Base-by-base conservation (phyloP, 2,113 vertebrate genomes). In the Gobiocypris rarus region DNA sequence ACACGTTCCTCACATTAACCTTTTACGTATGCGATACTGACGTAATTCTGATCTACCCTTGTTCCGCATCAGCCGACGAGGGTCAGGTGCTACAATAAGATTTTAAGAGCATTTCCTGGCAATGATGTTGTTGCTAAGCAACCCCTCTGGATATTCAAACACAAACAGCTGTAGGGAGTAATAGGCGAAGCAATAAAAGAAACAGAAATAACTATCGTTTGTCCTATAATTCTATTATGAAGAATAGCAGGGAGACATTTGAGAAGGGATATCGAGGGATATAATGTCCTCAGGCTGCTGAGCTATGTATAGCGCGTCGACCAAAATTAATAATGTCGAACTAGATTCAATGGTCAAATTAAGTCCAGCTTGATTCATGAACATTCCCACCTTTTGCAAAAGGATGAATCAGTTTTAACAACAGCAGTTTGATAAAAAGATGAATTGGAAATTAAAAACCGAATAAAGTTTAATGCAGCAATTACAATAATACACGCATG, bases 401-500 rank as follows among this genome's bases (percentile, higher is more conserved):
- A 58, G 4, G 31, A 59, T 61, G n/a, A 61, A 50, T 45, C 38
- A 14, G 9, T 69, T 69, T 61, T 41, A 79, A 31, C 79, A 26
- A 50, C 78, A 41, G 52, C 50, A 69, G 1, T 15, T 17, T 52
- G 45, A 82, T 82, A 70, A 43, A 78, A 82, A 56, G 65, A 82
- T 56, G 50, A 82, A 70, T 56, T 82, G 65, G 22, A 70, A 82
- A 82, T 82, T 24, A 82, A 82, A 69, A 82, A 71, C 28, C 19
- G 50, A 70, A 26, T 82, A 70, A 82, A 82, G 80, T 82, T 82
- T 82, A 82, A 82, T 82, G 80, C 65, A 82, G 65, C 80, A 82
- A 56, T 82, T 70, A 82, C 80, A 82, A 82, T 82, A 65, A 71
- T 82, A 82, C 80, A 82, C 80, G 61, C 65, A 82, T 82, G 65